Evolutionary conservation across 2,797 vertebrate genomes (phyloP).

Genomic region (Chrosomus eos): DNA sequence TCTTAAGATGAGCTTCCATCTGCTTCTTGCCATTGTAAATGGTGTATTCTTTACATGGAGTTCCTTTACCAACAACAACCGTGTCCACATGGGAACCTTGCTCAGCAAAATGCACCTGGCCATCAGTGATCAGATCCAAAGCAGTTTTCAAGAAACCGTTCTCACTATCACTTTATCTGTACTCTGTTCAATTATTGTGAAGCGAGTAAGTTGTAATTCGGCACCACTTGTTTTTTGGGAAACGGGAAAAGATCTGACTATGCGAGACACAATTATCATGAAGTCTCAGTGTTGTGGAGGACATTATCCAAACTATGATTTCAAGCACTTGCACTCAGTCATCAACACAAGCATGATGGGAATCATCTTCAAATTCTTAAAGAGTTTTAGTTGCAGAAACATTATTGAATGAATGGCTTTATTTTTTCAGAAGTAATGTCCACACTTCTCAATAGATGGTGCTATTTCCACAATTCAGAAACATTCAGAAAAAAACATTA

Average conservation of each 20-base stretch:
- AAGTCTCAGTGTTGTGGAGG: neutral
- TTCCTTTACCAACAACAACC: neutral
- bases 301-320: neutral
- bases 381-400: neutral
- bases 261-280: neutral
- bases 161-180: constrained; percentile 5
- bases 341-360: neutral
- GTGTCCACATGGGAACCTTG: constrained; percentile 26
- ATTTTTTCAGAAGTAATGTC: neutral
- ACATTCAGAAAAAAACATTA: too few relatives aligned
- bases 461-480: constrained; percentile 17
- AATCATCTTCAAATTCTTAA: neutral
- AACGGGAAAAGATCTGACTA: neutral
- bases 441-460: constrained; percentile 14
- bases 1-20: constrained; percentile 27
- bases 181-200: neutral
- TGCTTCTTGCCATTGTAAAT: neutral
- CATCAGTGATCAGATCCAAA: neutral
- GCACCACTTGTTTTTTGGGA: neutral
- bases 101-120: constrained; percentile 24
- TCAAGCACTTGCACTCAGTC: neutral
- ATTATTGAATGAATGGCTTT: neutral
- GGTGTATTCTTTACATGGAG: neutral
- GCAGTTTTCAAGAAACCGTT: constrained; percentile 22
- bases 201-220: neutral